Base-by-base conservation (phyloP, 2,797 vertebrate genomes). In the Megalops cyprinoides region DNA sequence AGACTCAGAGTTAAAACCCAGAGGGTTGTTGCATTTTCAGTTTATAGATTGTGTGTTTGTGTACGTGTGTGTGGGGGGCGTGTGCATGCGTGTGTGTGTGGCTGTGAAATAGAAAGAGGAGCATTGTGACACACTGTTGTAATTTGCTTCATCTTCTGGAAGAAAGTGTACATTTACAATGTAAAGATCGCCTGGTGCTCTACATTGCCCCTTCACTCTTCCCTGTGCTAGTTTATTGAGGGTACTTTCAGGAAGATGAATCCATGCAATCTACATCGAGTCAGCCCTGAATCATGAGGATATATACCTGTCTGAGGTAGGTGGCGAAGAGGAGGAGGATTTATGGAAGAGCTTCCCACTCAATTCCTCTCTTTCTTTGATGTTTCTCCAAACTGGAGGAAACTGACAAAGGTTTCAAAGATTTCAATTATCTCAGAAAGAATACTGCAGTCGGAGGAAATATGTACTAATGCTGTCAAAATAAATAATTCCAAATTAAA, bases 281-380 rank as follows among this genome's bases (percentile, higher is more conserved):
- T 83, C 79, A 23, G 53, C 74, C 37, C 75, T 80, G 82, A 83
- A 71, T 74, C 62, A 80, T 71, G 74, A 71, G 78, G 53, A 83
- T 77, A 69, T 80, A 80, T 80, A 80, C 42, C 74, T 77, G 79
- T 80, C 74, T 65, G 39, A 14, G 51, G 78, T 69, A 23, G 74
- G 62, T 62, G 44, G 55, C n/a, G 73, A n/a, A 31, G 71, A 42
- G 18, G 31, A 42, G 23, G 53, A 42, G 31, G 28, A 81, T 81
- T 60, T 76, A 65, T 76, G 56, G 48, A 71, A 56, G 39, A 25
- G 34, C 12, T 25, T 18, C 23, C 28, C 53, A 28, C 39, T 31
- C 51, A 20, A 25, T 62, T 9, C 4, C 56, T 65, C 69, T 74
- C 39, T 25, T 34, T 76, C 71, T 23, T 49, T 28, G 5, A 75